These are phyloP conservation scores for Paradisaea rubra DNA, from an alignment of 2,113 vertebrate species.

Conservation along the genomic window DNA sequence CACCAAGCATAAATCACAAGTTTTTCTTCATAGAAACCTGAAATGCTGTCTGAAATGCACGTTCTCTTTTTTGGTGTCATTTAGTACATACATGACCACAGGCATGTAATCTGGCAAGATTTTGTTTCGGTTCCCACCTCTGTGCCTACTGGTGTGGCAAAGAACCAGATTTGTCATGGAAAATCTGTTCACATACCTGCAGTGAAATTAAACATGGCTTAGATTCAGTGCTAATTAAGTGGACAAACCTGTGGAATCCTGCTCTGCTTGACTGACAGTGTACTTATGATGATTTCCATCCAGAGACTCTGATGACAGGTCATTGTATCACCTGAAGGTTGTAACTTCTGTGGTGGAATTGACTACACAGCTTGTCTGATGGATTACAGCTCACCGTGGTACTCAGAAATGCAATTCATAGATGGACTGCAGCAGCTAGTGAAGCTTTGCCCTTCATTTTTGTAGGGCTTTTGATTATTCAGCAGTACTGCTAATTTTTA, in stretches of 20 bases:
- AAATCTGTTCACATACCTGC: neutral
- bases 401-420: neutral
- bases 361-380: neutral
- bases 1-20: neutral
- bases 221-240: neutral
- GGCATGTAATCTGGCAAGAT: neutral
- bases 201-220: neutral
- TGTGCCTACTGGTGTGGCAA: neutral
- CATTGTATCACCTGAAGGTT: neutral
- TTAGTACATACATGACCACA: neutral
- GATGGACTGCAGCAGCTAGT: neutral
- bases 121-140: neutral
- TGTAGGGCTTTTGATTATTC: neutral
- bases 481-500: neutral
- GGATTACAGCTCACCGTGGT: neutral
- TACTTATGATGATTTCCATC: neutral
- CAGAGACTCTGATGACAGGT: neutral
- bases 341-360: neutral
- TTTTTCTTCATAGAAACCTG: neutral
- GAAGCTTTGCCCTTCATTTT: neutral
- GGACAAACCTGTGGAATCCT: neutral
- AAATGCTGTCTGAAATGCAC: neutral
- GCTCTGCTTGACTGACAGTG: neutral
- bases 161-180: neutral
- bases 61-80: neutral